These are phyloP conservation scores for Cariama cristata DNA, from an alignment of 2,113 vertebrate species.

Conservation along the genomic window DNA sequence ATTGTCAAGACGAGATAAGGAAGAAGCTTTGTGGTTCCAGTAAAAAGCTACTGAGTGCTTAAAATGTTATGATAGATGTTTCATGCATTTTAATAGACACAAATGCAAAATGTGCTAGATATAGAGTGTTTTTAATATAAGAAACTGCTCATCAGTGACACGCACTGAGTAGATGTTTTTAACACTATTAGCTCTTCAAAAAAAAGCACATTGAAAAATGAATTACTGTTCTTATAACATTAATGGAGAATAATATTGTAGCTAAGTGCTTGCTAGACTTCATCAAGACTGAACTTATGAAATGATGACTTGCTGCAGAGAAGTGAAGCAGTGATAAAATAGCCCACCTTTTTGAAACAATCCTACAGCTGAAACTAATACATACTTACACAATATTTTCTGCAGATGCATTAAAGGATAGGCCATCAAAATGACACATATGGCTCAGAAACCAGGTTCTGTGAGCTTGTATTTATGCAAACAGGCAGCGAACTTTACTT, in stretches of 20 bases:
- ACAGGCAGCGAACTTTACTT: background rate
- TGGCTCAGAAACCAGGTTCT: background rate
- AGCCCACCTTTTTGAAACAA: background rate
- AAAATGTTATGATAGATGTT: slow-evolving; percentile 55
- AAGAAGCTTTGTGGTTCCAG: slow-evolving; percentile 40
- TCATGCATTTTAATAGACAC: slow-evolving; percentile 63
- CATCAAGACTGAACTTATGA: background rate
- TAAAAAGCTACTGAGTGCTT: slow-evolving; percentile 38
- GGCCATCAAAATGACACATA: background rate
- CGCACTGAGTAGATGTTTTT: slow-evolving; percentile 11
- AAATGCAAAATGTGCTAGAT: slow-evolving; percentile 33
- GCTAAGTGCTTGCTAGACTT: slow-evolving; percentile 4
- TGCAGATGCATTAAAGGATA: background rate
- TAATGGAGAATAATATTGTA: slow-evolving; percentile 16
- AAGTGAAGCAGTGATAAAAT: background rate
- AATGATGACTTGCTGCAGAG: background rate
- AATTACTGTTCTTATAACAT: slow-evolving; percentile 37
- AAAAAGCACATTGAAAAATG: slow-evolving; percentile 12
- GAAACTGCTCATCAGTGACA: slow-evolving; percentile 49
- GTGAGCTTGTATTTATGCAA: background rate
- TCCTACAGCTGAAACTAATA: background rate
- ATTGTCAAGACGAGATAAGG: slow-evolving; percentile 37
- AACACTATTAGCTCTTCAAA: slow-evolving; percentile 21
- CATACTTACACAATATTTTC: background rate
- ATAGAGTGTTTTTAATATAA: slow-evolving; percentile 27